Evolutionary conservation across 2,113 vertebrate species (phyloP).

Genomic region (Gymnocephalus cernua): DNA sequence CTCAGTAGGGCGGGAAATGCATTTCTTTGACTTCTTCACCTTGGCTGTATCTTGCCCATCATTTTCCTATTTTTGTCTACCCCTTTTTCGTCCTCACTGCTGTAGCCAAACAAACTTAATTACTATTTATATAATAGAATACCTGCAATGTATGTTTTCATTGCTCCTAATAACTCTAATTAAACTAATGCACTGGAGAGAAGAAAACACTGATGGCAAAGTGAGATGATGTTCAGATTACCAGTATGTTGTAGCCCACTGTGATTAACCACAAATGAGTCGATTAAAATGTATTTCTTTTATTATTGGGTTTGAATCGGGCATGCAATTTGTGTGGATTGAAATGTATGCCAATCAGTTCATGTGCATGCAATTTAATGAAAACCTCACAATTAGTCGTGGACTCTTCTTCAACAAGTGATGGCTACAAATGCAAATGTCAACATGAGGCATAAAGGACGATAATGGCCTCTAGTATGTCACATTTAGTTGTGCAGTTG

Average conservation of each 20-base stretch:
- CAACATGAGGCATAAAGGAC: neutral
- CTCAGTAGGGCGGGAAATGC: conserved; percentile 28
- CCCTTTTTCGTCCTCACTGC: neutral
- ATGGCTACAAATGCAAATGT: neutral
- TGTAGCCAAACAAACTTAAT: conserved; percentile 15
- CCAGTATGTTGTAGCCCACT: neutral
- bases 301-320: neutral
- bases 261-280: conserved; percentile 21
- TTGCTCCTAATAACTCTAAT: conserved; percentile 48
- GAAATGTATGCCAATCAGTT: neutral
- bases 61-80: conserved; percentile 32
- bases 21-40: conserved; percentile 35
- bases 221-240: conserved; percentile 24
- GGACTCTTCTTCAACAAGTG: neutral
- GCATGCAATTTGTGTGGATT: neutral
- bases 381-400: neutral
- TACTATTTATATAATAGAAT: conserved; percentile 18
- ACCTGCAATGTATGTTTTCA: conserved; percentile 45
- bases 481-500: neutral
- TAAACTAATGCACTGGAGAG: conserved; percentile 43
- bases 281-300: conserved; percentile 9
- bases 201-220: conserved; percentile 21
- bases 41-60: neutral
- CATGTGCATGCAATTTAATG: neutral
- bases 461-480: neutral